Conservation (phyloP, 2,888 invertebrate genomes). For the Aspidapion aeneum region DNA sequence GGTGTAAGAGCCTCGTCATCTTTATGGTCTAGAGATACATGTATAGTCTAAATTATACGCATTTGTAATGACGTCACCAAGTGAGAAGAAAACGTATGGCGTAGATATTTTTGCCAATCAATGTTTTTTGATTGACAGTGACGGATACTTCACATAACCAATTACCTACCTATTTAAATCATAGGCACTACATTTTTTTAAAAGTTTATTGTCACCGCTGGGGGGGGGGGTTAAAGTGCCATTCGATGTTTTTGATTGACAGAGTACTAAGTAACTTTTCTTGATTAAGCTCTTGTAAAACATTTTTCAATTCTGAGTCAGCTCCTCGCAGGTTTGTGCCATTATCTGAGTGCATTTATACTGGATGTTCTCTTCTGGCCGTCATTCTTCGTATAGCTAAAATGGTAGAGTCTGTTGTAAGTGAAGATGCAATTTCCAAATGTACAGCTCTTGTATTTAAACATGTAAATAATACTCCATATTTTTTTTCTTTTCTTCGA, state of each 20-base stretch:
- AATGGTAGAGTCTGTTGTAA: background rate
- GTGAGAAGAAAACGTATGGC: too few species aligned
- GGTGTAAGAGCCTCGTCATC: background rate
- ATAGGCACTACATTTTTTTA: background rate
- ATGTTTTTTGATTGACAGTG: too few species aligned
- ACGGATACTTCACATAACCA: too few species aligned
- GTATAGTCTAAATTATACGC: background rate
- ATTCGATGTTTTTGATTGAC: background rate
- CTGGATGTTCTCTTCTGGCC: background rate
- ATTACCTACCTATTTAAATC: too few species aligned
- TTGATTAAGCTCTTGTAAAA: background rate
- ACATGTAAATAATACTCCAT: background rate
- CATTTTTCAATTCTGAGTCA: background rate
- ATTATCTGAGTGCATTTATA: background rate
- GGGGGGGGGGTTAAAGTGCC: background rate
- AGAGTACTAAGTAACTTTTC: background rate
- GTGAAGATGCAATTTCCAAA: background rate
- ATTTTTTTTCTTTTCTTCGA: background rate
- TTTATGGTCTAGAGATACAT: background rate
- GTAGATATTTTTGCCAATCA: too few species aligned
- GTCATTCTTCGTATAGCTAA: background rate
- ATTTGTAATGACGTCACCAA: background rate
- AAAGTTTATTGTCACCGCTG: background rate
- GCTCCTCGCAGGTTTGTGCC: background rate
- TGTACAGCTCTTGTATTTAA: background rate